These are phyloP conservation scores for Scomber scombrus DNA, from an alignment of 2,113 vertebrate genomes.

Conservation along the genomic window DNA sequence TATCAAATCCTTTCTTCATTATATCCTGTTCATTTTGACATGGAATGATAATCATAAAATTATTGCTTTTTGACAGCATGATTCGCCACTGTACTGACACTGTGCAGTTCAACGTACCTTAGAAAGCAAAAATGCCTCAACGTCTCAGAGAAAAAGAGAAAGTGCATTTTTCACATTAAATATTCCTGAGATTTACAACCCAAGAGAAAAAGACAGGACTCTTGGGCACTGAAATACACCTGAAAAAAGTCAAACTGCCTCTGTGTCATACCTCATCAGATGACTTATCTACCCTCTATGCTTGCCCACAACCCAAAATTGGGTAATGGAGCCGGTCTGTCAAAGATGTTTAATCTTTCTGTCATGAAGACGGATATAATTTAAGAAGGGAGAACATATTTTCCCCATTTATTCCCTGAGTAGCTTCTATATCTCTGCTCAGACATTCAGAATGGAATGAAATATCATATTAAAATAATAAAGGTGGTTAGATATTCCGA, in stretches of 20 bases:
- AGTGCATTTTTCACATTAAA: constrained; percentile 49
- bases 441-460: constrained; percentile 41
- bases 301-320: constrained; percentile 79
- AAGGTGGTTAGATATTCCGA: constrained; percentile 16
- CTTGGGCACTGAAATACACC: constrained; percentile 49
- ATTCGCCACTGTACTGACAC: neutral
- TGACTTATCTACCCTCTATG: constrained; percentile 76
- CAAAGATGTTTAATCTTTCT: constrained; percentile 80
- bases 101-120: neutral
- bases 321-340: constrained; percentile 80
- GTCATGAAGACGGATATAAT: constrained; percentile 76
- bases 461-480: constrained; percentile 56
- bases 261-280: constrained; percentile 66
- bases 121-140: neutral
- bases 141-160: constrained; percentile 8
- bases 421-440: constrained; percentile 44
- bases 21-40: constrained; percentile 17
- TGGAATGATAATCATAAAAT: constrained; percentile 1
- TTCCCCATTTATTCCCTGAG: constrained; percentile 48
- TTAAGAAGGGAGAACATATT: constrained; percentile 74
- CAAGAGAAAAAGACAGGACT: constrained; percentile 23
- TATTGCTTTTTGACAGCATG: neutral
- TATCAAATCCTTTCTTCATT: constrained; percentile 32
- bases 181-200: constrained; percentile 69
- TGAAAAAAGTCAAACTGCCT: constrained; percentile 62